phyloP scores from a whole-genome alignment of 1,140 invertebrate genomes.

The Drosophila saltans region DNA sequence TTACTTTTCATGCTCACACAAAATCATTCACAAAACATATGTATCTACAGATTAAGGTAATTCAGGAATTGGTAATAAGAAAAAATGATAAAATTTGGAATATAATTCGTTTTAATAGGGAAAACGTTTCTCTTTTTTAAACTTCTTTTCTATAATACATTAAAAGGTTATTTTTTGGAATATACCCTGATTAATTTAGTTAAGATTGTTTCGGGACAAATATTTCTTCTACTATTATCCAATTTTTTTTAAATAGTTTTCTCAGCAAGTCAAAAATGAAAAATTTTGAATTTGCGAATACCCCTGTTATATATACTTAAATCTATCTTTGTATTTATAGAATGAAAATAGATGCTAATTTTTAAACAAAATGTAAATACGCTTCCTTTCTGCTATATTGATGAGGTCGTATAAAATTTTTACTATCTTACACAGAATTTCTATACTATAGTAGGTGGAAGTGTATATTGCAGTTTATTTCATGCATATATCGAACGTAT shows the following conservation, averaged over 20 bases:
- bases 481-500: no score
- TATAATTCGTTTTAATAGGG: no score
- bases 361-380: slow-evolving; percentile 13
- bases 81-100: no score
- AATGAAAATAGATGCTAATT: slow-evolving; percentile 8
- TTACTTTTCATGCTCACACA: background rate
- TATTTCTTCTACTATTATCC: no score
- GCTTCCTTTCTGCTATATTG: background rate
- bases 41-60: background rate
- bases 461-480: no score
- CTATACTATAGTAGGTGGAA: no score
- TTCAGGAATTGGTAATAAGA: background rate
- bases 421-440: background rate
- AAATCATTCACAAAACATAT: slow-evolving; percentile 4
- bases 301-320: background rate
- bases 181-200: no score
- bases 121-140: no score
- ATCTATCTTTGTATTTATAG: background rate
- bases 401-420: background rate
- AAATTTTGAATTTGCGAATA: background rate
- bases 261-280: background rate
- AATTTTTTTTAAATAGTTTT: background rate
- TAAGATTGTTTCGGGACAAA: no score
- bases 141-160: no score
- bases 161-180: no score